Evolutionary conservation across 2,888 invertebrate genomes (phyloP).

Genomic region (Uropetala carovei): DNA sequence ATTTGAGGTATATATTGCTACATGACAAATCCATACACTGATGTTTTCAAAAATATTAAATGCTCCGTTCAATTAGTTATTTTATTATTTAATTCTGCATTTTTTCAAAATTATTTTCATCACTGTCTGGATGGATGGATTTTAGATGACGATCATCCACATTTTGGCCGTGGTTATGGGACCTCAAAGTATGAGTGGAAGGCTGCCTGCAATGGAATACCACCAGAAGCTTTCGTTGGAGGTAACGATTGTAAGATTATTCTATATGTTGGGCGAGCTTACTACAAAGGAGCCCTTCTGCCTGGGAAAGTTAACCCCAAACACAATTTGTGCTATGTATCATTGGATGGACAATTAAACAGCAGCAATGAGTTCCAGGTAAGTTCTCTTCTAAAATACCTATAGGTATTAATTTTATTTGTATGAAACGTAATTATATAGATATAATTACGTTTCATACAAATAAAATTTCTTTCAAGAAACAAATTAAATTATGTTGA

Average conservation of each 20-base stretch:
- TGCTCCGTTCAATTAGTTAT: background rate
- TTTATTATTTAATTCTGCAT: background rate
- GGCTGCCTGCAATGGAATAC: background rate
- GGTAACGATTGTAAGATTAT: background rate
- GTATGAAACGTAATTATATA: too few relatives aligned
- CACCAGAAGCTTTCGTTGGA: background rate
- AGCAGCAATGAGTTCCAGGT: background rate
- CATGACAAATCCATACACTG: background rate
- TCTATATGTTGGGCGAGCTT: background rate
- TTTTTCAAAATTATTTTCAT: background rate
- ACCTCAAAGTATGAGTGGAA: background rate
- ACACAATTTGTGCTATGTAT: constrained; percentile 7
- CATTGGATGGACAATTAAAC: background rate
- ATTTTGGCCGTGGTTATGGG: background rate
- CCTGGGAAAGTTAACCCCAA: constrained; percentile 16
- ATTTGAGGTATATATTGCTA: background rate
- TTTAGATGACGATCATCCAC: background rate
- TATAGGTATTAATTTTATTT: too few relatives aligned
- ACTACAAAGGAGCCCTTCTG: background rate
- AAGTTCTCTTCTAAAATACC: background rate
- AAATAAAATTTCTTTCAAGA: too few relatives aligned
- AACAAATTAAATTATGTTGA: too few relatives aligned
- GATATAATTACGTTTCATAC: too few relatives aligned
- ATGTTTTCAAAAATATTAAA: background rate
- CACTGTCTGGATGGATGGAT: too few relatives aligned